Percentiles rank a stretch among this genome's conserved stretches.
Conservation (phyloP, 2,113 vertebrate genomes). For the Clarias macrocephalus region DNA sequence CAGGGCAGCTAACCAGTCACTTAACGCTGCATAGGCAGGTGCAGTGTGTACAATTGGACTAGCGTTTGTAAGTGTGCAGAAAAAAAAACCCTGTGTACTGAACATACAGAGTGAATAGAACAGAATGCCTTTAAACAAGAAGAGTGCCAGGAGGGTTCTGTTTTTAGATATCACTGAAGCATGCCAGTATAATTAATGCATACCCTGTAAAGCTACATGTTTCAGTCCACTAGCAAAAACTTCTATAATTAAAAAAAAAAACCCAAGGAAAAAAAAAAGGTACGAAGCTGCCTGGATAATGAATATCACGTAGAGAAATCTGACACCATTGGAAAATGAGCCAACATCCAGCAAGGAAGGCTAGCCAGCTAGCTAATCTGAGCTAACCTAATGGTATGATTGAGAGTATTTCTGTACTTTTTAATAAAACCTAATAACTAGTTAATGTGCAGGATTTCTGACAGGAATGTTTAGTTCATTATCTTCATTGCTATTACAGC, state of each 20-base stretch:
- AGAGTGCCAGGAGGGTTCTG: neutral
- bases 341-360: neutral
- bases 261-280: too few relatives aligned
- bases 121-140: neutral
- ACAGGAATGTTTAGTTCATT: neutral
- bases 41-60: slow-evolving; percentile 13
- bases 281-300: neutral
- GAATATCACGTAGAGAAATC: neutral
- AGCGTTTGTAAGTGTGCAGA: slow-evolving; percentile 17
- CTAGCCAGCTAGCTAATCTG: neutral
- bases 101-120: neutral
- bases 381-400: neutral
- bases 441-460: neutral
- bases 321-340: neutral
- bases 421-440: neutral
- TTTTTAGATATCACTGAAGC: neutral
- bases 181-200: neutral
- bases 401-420: neutral
- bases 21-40: slow-evolving; percentile 29
- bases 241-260: neutral
- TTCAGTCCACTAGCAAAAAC: neutral
- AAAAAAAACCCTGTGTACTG: neutral
- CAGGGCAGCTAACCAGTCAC: slow-evolving; percentile 31
- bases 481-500: neutral
- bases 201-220: neutral